Evolutionary conservation across 1,140 invertebrate species (phyloP), one percentile per base, ranked within the genome.

Genomic region (Odontomachus brunneus): DNA sequence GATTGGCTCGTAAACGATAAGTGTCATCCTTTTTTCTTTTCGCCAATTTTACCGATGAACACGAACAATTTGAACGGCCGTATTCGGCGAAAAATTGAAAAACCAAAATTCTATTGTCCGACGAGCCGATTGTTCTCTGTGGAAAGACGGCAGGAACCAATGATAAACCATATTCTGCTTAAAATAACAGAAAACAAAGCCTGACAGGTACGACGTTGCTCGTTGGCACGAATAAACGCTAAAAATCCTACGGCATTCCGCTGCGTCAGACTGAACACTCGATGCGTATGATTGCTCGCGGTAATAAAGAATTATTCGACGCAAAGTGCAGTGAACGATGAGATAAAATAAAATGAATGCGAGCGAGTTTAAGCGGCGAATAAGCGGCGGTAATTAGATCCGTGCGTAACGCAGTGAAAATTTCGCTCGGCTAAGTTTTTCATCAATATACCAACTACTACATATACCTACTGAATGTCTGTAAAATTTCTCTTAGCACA

Each of bases 381-480:
- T 53, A 51, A 22, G 26, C 24, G 14, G 63, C 3, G 51, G 26
- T 75, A 75, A 75, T 75, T 63, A 75, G 17, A 75, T 75, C 17
- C n/a, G 59, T 63, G 59, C 26, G 44, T 75, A 75, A 74, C 12
- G 17, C 44, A 51, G 11, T 17, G 26, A 65, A 76, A 76, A 76
- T 69, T 44, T 57, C 51, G 7, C 49, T 44, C 14, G 33, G 14
- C 26, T 29, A 69, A 69, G 63, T 69, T 63, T 65, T 78, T 24
- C 33, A 19, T 55, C 33, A 57, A 19, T 5, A n/a, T 24, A 76
- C 26, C 53, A 75, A 14, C 44, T 22, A 1, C 15, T 17, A n/a
- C 24, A 14, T 19, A 15, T 17, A 5, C n/a, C n/a, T 49, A 33
- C n/a, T 33, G 19, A 3, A 33, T 65, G 26, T 65, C 22, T 19